A percentile compares a stretch with the other conserved stretches of the same genome.
These are phyloP conservation scores for Drosophila watanabei DNA, from an alignment of 1,140 invertebrate genomes.

Conservation along the genomic window DNA sequence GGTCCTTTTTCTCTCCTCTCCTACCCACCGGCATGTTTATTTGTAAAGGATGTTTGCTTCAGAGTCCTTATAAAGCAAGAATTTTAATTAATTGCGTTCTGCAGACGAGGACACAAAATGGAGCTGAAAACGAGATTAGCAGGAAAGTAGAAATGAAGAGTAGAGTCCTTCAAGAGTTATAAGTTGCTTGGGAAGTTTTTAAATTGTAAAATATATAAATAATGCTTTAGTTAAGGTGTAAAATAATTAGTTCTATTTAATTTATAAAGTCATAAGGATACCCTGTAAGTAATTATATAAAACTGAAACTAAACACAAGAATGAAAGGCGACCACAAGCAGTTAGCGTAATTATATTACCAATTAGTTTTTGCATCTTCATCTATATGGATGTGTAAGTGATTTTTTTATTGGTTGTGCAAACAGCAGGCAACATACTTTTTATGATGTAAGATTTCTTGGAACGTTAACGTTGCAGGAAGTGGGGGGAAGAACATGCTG, in stretches of 20 bases:
- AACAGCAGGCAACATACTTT: constrained; percentile 75
- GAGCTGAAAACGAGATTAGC: constrained; percentile 8
- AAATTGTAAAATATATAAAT: no score
- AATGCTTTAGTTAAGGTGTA: not conserved
- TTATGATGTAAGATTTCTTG: constrained; percentile 75
- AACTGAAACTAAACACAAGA: not conserved
- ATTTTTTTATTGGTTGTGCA: constrained; percentile 75
- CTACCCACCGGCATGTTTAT: constrained; percentile 31
- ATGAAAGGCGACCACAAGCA: constrained; percentile 5
- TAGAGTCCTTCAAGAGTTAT: not conserved
- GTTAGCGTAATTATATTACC: constrained; percentile 52
- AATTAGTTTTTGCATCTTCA: constrained; percentile 64
- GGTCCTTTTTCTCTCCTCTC: no score
- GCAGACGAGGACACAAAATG: constrained; percentile 13
- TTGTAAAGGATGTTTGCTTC: constrained; percentile 83
- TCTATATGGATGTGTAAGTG: constrained; percentile 47
- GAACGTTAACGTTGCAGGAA: not conserved
- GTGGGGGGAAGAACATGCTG: constrained; percentile 55
- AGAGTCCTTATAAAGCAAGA: constrained; percentile 72
- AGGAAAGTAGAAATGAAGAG: not conserved
- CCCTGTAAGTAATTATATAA: no score
- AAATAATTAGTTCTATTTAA: no score
- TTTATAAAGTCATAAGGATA: no score
- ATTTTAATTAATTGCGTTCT: constrained; percentile 83
- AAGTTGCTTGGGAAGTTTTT: not conserved